These are phyloP conservation scores for Agonopterix alstromeriana DNA, from an alignment of 2,888 invertebrate species.

Conservation along the genomic window DNA sequence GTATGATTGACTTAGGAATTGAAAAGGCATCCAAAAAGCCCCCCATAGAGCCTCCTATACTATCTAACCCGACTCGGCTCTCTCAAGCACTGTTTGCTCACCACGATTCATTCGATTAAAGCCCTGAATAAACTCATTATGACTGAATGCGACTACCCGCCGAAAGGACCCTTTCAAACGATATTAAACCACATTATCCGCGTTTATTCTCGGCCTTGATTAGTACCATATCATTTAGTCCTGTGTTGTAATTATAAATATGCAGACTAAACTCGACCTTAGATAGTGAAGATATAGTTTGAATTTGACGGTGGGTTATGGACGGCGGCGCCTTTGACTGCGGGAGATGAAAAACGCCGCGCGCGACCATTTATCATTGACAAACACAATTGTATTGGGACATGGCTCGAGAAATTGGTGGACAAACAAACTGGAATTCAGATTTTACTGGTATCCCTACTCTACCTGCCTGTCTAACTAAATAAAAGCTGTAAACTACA, in stretches of 20 bases:
- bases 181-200: constrained; percentile 73
- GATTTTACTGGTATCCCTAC: constrained; percentile 36
- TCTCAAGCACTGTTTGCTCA: constrained; percentile 63
- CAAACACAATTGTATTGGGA: constrained; percentile 74
- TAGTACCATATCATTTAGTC: constrained; percentile 76
- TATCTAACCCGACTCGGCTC: constrained; percentile 11
- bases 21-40: constrained; percentile 16
- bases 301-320: constrained; percentile 20
- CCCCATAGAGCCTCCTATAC: constrained; percentile 8
- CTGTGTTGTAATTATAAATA: constrained; percentile 67
- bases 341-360: constrained; percentile 71
- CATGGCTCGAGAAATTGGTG: constrained; percentile 65
- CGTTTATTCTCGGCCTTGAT: constrained; percentile 72
- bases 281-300: constrained; percentile 20
- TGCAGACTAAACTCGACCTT: constrained; percentile 27
- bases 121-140: constrained; percentile 74
- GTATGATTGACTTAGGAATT: constrained; percentile 9
- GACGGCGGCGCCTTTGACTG: constrained; percentile 64
- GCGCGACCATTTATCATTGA: constrained; percentile 74
- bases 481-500: constrained; percentile 3
- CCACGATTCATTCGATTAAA: constrained; percentile 72
- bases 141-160: constrained; percentile 66
- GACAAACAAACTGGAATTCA: constrained; percentile 65
- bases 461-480: constrained; percentile 16
- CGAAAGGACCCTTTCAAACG: constrained; percentile 71